Conservation (phyloP, 2,888 invertebrate genomes). For the Lasioglossum villosulum region DNA sequence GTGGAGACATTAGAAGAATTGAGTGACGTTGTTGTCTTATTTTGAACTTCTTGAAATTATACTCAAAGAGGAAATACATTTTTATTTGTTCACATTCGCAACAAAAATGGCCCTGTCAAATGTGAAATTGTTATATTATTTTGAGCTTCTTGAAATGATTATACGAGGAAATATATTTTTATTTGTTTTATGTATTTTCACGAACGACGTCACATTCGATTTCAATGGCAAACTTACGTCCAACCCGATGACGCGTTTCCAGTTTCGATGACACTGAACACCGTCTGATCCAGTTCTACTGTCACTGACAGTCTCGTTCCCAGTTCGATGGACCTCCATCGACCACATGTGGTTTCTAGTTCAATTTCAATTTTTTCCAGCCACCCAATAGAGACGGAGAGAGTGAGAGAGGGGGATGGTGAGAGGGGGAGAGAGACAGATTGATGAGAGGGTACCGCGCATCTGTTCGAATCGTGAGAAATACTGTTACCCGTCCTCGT, state of each 20-base stretch:
- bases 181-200: background rate
- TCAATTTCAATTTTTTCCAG: slow-evolving; percentile 35
- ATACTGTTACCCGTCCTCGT: background rate
- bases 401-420: background rate
- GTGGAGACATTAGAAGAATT: too few species aligned
- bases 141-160: too few species aligned
- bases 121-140: too few species aligned
- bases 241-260: background rate
- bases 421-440: background rate
- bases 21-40: too few species aligned
- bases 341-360: slow-evolving; percentile 50
- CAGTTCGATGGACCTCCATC: background rate
- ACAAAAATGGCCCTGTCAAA: too few species aligned
- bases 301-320: slow-evolving; percentile 30
- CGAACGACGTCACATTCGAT: background rate
- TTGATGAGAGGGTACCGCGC: background rate
- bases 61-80: too few species aligned
- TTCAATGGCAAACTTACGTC: background rate
- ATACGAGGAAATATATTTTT: too few species aligned
- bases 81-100: too few species aligned
- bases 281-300: slow-evolving; percentile 23
- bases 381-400: background rate
- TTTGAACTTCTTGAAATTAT: too few species aligned
- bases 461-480: slow-evolving; percentile 45
- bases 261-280: background rate